phyloP scores from a whole-genome alignment of 2,113 vertebrate species.

The Pterocles orientalis region DNA sequence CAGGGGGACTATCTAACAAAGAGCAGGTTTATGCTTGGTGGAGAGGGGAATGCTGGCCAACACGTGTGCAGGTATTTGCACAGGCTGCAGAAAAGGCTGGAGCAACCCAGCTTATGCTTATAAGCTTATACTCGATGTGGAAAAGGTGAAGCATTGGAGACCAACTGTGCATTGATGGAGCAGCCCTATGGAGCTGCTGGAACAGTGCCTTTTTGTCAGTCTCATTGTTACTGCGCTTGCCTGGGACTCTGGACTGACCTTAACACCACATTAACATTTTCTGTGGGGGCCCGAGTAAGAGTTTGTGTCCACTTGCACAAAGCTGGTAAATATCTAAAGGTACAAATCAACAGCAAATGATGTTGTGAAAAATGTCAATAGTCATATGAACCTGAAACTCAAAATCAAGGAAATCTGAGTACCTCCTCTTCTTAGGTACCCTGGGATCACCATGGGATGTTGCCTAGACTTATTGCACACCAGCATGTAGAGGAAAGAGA shows the following conservation, averaged over 20 bases:
- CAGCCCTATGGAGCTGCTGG: not conserved
- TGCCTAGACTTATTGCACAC: not conserved
- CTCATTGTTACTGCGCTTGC: not conserved
- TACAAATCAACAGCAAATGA: not conserved
- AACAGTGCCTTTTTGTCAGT: not conserved
- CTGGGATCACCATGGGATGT: not conserved
- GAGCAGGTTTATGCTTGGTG: not conserved
- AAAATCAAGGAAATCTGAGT: not conserved
- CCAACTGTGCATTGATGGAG: not conserved
- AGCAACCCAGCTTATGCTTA: not conserved
- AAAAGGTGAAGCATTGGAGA: not conserved
- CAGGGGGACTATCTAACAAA: not conserved
- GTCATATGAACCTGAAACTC: not conserved
- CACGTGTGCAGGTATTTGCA: not conserved
- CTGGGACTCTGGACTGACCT: not conserved
- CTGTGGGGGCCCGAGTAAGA: rapidly evolving
- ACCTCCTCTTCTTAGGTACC: not conserved
- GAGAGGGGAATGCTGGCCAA: not conserved
- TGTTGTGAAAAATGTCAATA: not conserved
- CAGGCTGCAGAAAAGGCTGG: not conserved
- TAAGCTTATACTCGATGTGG: rapidly evolving
- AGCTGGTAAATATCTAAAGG: not conserved
- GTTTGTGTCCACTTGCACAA: rapidly evolving
- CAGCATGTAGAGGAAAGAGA: not conserved
- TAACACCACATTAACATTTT: not conserved